phyloP scores from a whole-genome alignment of 2,113 vertebrate species.

The Prunella fulvescens region DNA sequence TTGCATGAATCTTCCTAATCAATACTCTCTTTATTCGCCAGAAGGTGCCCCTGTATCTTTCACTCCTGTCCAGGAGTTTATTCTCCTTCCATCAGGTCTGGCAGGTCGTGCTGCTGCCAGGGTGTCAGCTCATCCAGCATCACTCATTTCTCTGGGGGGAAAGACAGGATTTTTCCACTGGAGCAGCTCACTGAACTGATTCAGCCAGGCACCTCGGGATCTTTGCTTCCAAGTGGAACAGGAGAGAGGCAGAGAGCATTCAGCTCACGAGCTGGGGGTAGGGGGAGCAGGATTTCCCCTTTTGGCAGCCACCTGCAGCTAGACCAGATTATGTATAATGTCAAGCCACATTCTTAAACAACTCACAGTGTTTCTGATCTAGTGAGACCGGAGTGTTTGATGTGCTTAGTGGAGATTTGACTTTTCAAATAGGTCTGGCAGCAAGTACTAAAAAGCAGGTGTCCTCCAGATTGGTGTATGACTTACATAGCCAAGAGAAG shows the following conservation, averaged over 20 bases:
- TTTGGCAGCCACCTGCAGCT: slow-evolving; percentile 42
- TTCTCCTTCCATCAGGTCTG: neutral
- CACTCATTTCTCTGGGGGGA: neutral
- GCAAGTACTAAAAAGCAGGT: slow-evolving; percentile 40
- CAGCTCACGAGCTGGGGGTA: neutral
- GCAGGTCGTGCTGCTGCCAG: accelerated
- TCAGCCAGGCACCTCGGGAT: neutral
- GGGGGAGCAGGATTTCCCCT: slow-evolving; percentile 23
- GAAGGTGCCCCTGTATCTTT: neutral
- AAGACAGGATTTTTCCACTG: neutral
- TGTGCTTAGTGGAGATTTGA: slow-evolving; percentile 41
- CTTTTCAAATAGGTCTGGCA: slow-evolving; percentile 53
- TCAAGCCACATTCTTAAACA: slow-evolving; percentile 42
- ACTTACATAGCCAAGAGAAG: slow-evolving; percentile 1
- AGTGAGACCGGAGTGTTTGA: slow-evolving; percentile 25
- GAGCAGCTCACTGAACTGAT: neutral
- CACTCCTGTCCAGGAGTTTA: neutral
- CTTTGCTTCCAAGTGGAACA: neutral
- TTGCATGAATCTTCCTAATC: neutral
- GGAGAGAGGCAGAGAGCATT: neutral
- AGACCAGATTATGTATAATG: slow-evolving; percentile 34
- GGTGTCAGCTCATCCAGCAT: neutral
- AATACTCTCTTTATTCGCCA: neutral
- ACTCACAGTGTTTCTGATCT: slow-evolving; percentile 34
- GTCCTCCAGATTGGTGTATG: slow-evolving; percentile 49